Conservation (phyloP, 2,113 vertebrate genomes). For the Platichthys flesus region DNA sequence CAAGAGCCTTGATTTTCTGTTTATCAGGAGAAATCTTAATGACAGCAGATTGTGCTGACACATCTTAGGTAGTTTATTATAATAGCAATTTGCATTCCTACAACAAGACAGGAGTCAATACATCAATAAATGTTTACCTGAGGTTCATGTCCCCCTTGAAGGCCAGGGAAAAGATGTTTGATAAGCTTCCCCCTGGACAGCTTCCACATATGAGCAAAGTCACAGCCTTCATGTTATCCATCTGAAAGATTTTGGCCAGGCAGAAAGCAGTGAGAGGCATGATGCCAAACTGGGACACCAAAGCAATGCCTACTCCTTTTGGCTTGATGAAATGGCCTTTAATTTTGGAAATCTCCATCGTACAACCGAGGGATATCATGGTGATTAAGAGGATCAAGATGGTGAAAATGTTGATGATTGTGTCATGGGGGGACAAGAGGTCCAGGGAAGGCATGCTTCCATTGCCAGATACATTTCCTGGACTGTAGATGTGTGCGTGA, state of each 20-base stretch:
- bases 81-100: background rate
- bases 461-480: constrained; percentile 54
- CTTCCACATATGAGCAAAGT: constrained; percentile 88
- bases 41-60: background rate
- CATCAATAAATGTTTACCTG: constrained; percentile 76
- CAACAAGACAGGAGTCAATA: constrained; percentile 5
- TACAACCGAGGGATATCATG: constrained; percentile 87
- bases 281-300: constrained; percentile 86
- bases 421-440: constrained; percentile 61
- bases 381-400: constrained; percentile 76
- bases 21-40: background rate
- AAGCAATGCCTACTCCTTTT: constrained; percentile 82
- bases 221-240: constrained; percentile 80
- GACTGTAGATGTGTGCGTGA: background rate
- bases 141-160: constrained; percentile 90
- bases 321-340: constrained; percentile 83
- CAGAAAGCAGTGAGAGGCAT: constrained; percentile 88
- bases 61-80: background rate
- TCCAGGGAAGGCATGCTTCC: constrained; percentile 32
- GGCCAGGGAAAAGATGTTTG: constrained; percentile 86
- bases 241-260: constrained; percentile 80
- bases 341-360: constrained; percentile 88
- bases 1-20: background rate
- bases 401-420: constrained; percentile 66
- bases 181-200: constrained; percentile 87